Base-by-base conservation (phyloP, 1,140 invertebrate species). In the Agrilus planipennis region DNA sequence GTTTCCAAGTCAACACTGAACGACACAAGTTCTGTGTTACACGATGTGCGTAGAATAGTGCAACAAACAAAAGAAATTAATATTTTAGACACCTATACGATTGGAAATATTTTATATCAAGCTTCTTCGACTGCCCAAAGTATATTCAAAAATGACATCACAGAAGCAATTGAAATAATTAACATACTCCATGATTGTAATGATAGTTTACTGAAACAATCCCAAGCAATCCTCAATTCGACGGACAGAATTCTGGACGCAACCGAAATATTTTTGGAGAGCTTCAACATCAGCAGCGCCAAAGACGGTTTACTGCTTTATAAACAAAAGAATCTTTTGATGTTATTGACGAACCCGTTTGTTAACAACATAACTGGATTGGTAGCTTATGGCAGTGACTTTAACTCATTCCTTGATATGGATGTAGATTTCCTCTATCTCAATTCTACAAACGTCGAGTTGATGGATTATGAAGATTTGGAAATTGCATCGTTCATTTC, bases 331-430 rank as follows among this genome's bases (percentile, higher is more conserved):
- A 68, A 47, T 54, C 60, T 34, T 55, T 66, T 52, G 61, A 66
- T 59, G 38, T 70, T 72, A 51, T 55, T 67, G 23, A 66, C 69
- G 2, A 69, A 70, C 55, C 72, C 73, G 2, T 29, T 42, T 5
- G 44, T 60, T 20, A 69, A 64, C 25, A 73, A 75, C 48, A 55
- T 74, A 21, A 69, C 68, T 28, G 73, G 73, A n/a, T 51, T 77
- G 28, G 69, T 68, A n/a, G 25, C 75, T 20, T 61, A 63, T 31
- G 40, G 47, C 4, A 43, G 49, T 20, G 18, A 22, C 6, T 12
- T 2, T 31, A 32, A 1, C 51, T 44, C 45, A 51, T 73, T 73
- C 50, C 54, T 46, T 2, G 53, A 67, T 39, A 62, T 69, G 49
- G 45, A 57, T 31, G 59, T 71, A 30, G 49, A 35, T 62, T 64